Base-by-base conservation (phyloP, 2,888 invertebrate species). In the Tinea pellionella region DNA sequence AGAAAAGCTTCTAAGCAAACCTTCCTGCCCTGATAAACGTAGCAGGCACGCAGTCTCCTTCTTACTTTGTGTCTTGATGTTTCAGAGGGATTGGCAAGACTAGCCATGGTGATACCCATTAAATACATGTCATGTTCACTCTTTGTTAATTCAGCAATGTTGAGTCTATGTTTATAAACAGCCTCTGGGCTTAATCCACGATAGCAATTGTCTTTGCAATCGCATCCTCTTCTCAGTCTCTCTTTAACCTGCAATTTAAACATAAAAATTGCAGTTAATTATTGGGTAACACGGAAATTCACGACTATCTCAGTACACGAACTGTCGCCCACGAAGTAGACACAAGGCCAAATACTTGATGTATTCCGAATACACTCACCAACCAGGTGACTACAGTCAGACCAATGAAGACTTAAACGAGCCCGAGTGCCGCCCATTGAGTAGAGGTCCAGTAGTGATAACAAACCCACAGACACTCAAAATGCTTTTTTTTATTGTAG, bases 71-170 rank as follows among this genome's bases (percentile, higher is more conserved):
- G 92, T 18, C 93, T 80, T 0, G 91, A 91, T 0, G 92, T 92
- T 62, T 91, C 92, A 61, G 92, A 91, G 15, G 92, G 92, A 75
- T 94, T 93, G 0, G 93, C 92, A 64, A 94, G 80, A 67, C 93
- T 93, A 0, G 93, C 93, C 93, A 93, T 93, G 1, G 93, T 93
- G 30, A 94, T 92, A n/a, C 94, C 94, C 94, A 94, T 94, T 67
- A 94, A 80, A 72, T 94, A 94, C 94, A 94, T 94, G 74, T 94
- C 94, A 75, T 94, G 94, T 75, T 94, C 94, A 61, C 92, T 92
- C 78, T 94, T 93, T 0, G 94, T 94, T 62, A 94, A 73, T 74
- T 94, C 94, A 0, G 94, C 94, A 63, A 94, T 93, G 68, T 94
- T 94, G 41, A 94, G 78, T 65, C 94, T 85, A 73, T 94, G 94